Evolutionary conservation across 2,797 vertebrate genomes (phyloP).

Genomic region (Muscicapa comitata): DNA sequence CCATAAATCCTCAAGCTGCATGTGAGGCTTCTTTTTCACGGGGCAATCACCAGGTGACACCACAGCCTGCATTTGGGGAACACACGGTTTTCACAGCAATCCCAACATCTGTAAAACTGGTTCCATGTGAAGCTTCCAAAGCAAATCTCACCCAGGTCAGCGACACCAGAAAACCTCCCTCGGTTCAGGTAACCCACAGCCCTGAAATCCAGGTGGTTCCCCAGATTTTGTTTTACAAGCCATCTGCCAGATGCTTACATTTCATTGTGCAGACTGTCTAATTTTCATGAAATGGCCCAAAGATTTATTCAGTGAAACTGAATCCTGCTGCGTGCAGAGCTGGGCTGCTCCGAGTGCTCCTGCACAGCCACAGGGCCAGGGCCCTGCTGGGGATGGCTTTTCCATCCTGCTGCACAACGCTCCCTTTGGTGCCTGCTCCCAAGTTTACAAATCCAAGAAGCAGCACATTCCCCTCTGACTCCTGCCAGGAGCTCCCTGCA

Average conservation of each 20-base stretch:
- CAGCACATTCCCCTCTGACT: rapidly evolving
- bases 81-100: not conserved
- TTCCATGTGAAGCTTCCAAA: not conserved
- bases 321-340: not conserved
- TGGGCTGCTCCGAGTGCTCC: rapidly evolving
- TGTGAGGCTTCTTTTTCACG: not conserved
- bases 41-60: not conserved
- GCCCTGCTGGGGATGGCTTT: not conserved
- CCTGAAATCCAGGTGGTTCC: constrained; percentile 61
- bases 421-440: not conserved
- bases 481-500: not conserved
- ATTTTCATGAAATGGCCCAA: constrained; percentile 34
- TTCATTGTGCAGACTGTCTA: constrained; percentile 41
- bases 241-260: constrained; percentile 53
- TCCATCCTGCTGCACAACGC: not conserved
- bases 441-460: not conserved
- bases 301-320: constrained; percentile 47
- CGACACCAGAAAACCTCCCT: not conserved
- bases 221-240: constrained; percentile 64
- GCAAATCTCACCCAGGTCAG: not conserved
- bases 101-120: not conserved
- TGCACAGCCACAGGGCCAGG: not conserved
- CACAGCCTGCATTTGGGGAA: not conserved
- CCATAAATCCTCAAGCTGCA: not conserved
- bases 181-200: not conserved